Percentiles rank a stretch among this genome's conserved stretches.
Conservation (phyloP, 2,797 vertebrate species). For the Pseudotriccus pelzelni region DNA sequence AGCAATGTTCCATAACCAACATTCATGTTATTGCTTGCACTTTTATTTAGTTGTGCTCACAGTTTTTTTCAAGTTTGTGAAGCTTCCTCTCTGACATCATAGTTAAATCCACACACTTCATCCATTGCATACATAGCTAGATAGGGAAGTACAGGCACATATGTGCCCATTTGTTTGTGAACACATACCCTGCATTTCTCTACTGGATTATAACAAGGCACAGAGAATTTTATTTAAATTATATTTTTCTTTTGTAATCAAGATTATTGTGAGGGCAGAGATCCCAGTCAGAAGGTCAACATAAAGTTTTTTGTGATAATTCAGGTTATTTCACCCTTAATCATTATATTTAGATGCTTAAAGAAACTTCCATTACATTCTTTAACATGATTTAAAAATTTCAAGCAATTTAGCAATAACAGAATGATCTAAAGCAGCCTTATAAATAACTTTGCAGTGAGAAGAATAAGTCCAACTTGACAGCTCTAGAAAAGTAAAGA, state of each 20-base stretch:
- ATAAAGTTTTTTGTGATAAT: not conserved
- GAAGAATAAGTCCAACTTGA: not conserved
- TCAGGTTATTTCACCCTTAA: not conserved
- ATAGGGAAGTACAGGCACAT: too few relatives aligned
- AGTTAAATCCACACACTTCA: not conserved
- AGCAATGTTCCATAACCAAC: not conserved
- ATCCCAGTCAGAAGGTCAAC: not conserved
- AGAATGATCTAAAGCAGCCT: not conserved
- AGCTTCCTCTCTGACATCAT: not conserved
- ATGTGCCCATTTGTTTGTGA: not conserved
- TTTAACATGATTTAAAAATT: not conserved
- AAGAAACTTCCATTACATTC: not conserved
- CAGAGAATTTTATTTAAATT: not conserved
- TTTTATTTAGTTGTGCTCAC: not conserved
- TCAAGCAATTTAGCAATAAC: not conserved
- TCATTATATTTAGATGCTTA: not conserved
- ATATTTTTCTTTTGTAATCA: not conserved
- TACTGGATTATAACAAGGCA: not conserved
- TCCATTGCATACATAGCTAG: not conserved
- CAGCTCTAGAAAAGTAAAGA: not conserved
- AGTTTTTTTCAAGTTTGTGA: not conserved
- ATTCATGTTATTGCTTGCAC: not conserved
- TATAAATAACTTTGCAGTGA: not conserved
- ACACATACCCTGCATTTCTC: fast-evolving
- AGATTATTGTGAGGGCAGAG: not conserved